phyloP scores from a whole-genome alignment of 2,797 vertebrate species.

The Podarcis siculus region DNA sequence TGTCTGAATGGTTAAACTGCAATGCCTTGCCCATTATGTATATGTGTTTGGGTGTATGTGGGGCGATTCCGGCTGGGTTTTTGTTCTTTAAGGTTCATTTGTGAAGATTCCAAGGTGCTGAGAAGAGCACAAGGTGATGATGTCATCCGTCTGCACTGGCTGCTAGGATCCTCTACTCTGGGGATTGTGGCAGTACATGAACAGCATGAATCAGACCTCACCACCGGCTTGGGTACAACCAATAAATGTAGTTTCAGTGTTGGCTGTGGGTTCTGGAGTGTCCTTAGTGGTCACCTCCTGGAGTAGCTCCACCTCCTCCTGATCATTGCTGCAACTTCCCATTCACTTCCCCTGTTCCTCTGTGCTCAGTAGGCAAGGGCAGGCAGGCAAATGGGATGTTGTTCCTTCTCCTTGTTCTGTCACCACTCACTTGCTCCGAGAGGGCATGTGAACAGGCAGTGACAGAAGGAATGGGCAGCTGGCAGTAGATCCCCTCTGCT shows the following conservation, averaged over 20 bases:
- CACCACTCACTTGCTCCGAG: background rate
- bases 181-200: background rate
- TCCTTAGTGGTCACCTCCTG: background rate
- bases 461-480: background rate
- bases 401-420: background rate
- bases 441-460: background rate
- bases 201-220: no score
- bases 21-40: background rate
- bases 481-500: background rate
- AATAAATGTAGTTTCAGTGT: background rate
- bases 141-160: background rate
- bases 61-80: background rate
- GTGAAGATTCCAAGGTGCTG: background rate
- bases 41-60: background rate
- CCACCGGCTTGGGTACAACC: background rate
- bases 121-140: background rate
- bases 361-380: background rate
- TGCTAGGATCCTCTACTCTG: background rate
- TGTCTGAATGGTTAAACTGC: constrained; percentile 24
- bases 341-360: background rate
- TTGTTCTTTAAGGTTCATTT: background rate
- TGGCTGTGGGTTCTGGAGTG: background rate
- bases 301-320: background rate
- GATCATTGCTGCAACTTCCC: background rate
- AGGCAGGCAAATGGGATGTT: background rate